A percentile compares a stretch with the other conserved stretches of the same genome.
Conservation (phyloP, 2,113 vertebrate genomes). For the Alethe diademata region DNA sequence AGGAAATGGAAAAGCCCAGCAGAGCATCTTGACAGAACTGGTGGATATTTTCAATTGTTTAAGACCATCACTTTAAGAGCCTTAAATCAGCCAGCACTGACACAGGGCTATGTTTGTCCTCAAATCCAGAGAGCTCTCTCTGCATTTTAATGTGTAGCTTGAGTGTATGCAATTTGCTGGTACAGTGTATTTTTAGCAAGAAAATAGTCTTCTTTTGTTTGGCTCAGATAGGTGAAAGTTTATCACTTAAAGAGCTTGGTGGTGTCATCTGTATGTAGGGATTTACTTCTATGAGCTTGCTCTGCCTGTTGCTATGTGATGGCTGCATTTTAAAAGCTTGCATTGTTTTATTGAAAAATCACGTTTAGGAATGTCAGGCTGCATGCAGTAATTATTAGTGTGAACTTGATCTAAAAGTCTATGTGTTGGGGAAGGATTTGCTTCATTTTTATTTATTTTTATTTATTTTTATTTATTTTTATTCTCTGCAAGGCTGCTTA, state of each 20-base stretch:
- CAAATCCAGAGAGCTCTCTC: neutral
- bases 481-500: neutral
- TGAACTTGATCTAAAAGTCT: neutral
- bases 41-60: neutral
- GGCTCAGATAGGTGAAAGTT: slow-evolving; percentile 14
- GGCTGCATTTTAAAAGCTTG: neutral
- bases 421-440: neutral
- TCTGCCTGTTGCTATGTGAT: neutral
- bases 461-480: neutral
- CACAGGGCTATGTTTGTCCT: neutral
- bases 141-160: neutral
- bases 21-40: neutral
- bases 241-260: neutral
- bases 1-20: accelerated
- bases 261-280: neutral
- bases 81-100: neutral
- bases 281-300: neutral
- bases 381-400: neutral
- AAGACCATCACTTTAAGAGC: neutral
- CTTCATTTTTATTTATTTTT: neutral
- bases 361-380: neutral
- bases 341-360: neutral
- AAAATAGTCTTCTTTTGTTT: neutral
- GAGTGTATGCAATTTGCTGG: neutral
- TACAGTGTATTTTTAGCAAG: neutral